Evolutionary conservation across 2,797 vertebrate genomes (phyloP).

Genomic region (Petrocephalus schoutedeni): DNA sequence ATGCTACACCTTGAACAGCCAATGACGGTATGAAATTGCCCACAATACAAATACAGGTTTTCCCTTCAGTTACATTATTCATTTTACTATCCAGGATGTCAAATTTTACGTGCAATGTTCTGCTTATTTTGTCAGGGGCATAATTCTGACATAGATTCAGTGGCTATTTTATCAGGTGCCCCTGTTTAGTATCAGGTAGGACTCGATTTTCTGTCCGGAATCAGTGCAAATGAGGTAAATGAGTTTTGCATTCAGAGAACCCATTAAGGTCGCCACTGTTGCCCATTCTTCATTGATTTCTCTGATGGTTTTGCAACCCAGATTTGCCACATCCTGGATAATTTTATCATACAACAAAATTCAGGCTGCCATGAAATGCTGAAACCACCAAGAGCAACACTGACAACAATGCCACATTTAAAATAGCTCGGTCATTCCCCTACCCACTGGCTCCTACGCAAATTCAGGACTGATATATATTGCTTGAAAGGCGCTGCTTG

Average conservation of each 20-base stretch:
- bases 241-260: not conserved
- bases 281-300: not conserved
- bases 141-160: not conserved
- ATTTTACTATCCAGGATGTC: not conserved
- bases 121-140: too few relatives aligned
- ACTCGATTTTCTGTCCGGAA: not conserved
- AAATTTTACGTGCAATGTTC: not conserved
- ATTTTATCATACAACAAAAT: not conserved
- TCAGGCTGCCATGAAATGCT: too few relatives aligned
- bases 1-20: not conserved
- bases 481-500: too few relatives aligned
- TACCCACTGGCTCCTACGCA: too few relatives aligned
- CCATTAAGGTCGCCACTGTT: not conserved
- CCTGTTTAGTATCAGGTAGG: not conserved
- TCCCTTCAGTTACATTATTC: not conserved
- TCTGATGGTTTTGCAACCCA: not conserved
- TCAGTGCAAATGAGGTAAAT: not conserved
- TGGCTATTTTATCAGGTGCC: not conserved
- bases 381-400: too few relatives aligned
- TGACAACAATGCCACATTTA: too few relatives aligned
- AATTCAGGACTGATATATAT: too few relatives aligned
- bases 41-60: not conserved
- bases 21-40: not conserved
- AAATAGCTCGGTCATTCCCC: too few relatives aligned
- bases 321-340: not conserved